Conservation (phyloP, 2,113 vertebrate genomes). For the Cricetomys ansorgei region DNA sequence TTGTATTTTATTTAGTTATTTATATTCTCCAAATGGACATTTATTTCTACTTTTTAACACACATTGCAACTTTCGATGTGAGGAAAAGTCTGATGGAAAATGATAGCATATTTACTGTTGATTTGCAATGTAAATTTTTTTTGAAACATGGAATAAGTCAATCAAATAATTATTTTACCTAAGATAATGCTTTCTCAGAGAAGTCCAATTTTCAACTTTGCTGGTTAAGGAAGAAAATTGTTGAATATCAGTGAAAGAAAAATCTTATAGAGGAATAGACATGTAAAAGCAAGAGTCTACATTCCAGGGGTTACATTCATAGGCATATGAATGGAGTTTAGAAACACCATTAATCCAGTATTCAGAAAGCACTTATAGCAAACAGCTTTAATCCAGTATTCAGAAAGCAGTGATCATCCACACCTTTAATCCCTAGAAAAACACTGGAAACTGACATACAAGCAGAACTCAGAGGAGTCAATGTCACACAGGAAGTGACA, state of each 20-base stretch:
- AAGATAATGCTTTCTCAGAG: slow-evolving; percentile 42
- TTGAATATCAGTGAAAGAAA: slow-evolving; percentile 37
- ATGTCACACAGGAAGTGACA: too few species aligned
- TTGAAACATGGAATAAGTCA: not conserved
- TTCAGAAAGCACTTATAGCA: too few species aligned
- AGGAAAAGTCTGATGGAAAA: not conserved
- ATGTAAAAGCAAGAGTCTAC: too few species aligned
- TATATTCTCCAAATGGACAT: not conserved
- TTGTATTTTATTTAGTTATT: not conserved
- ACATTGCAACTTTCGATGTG: not conserved
- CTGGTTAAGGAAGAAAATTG: slow-evolving; percentile 21
- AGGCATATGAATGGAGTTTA: too few species aligned
- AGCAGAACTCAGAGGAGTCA: too few species aligned
- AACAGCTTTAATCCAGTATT: too few species aligned
- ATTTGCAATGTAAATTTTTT: slow-evolving; percentile 43
- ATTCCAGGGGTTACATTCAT: too few species aligned
- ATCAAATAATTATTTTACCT: slow-evolving; percentile 43
- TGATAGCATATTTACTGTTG: slow-evolving; percentile 25
- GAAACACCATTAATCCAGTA: too few species aligned
- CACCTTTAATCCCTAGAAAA: too few species aligned
- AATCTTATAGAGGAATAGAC: too few species aligned
- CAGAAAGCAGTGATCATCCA: too few species aligned
- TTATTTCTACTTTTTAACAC: not conserved
- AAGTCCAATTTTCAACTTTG: slow-evolving; percentile 53
- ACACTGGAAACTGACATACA: too few species aligned